Conservation (phyloP, 2,888 invertebrate species). For the Kryphioiulus occultus region DNA sequence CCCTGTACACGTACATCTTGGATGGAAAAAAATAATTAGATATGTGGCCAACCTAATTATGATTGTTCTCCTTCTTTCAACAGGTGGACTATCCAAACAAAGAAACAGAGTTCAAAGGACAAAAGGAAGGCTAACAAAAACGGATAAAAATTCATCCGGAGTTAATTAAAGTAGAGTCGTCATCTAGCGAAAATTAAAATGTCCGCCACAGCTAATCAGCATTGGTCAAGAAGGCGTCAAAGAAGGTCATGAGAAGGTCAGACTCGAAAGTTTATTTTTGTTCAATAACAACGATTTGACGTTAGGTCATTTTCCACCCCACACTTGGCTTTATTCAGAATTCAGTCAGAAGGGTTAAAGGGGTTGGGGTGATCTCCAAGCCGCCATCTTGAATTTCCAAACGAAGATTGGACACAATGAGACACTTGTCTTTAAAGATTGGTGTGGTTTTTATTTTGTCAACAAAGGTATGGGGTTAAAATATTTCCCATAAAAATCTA, state of each 20-base stretch:
- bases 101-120: background rate
- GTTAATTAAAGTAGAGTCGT: background rate
- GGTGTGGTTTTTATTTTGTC: too few species aligned
- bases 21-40: background rate
- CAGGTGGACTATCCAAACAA: background rate
- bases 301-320: too few species aligned
- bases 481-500: too few species aligned
- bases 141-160: background rate
- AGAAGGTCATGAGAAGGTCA: background rate
- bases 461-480: too few species aligned
- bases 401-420: too few species aligned
- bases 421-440: too few species aligned
- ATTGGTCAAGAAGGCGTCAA: background rate
- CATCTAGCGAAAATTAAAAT: background rate
- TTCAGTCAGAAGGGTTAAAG: too few species aligned
- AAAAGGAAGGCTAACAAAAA: background rate
- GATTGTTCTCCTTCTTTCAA: background rate
- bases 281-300: background rate
- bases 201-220: background rate
- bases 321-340: too few species aligned
- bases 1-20: background rate
- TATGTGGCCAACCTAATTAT: background rate
- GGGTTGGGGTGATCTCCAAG: too few species aligned
- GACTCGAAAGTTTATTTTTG: too few species aligned
- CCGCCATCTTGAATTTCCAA: too few species aligned